Base-by-base conservation (phyloP, 2,797 vertebrate genomes). In the Erpetoichthys calabaricus region DNA sequence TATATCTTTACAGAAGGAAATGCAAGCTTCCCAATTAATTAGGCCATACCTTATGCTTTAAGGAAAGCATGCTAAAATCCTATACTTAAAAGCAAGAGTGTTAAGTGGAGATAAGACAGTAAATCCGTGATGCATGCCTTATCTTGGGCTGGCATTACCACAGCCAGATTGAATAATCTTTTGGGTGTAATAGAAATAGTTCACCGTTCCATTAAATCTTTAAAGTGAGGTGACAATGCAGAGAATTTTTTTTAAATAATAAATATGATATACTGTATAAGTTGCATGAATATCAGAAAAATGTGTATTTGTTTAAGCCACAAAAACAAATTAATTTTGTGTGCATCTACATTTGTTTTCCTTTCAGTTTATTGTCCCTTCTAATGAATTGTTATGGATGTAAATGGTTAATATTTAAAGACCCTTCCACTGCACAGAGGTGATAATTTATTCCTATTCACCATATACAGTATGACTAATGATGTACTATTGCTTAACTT, bases 81-180 rank as follows among this genome's bases (percentile, higher is more conserved):
- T 69, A 75, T 78, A 78, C 76, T 75, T 70, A 76, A 65, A 73
- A 77, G 83, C 76, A 66, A 68, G 83, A 79, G 81, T 93, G 91
- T 75, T 80, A 80, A 79, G 66, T 76, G 78, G 51, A 88, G 91
- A 94, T 94, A 92, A 94, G 88, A 75, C 74, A 75, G 76, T 74
- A 78, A 83, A 80, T 82, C 83, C 84, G 84, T 80, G 82, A 88
- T 85, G 85, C 77, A 68, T 69, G 74, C 83, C 70, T 86, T 88
- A 88, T 88, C 86, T 74, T 54, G 47, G 64, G 65, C 73, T 59
- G 47, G 77, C 82, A 86, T 82, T 70, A 74, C 75, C 68, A 69
- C 75, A 70, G 70, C 67, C 70, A 82, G 80, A 85, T 77, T 80
- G 77, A 85, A 81, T 82, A 84, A 82, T 85, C 79, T 76, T 68